phyloP scores from a whole-genome alignment of 2,797 vertebrate species.

The Limosa lapponica region DNA sequence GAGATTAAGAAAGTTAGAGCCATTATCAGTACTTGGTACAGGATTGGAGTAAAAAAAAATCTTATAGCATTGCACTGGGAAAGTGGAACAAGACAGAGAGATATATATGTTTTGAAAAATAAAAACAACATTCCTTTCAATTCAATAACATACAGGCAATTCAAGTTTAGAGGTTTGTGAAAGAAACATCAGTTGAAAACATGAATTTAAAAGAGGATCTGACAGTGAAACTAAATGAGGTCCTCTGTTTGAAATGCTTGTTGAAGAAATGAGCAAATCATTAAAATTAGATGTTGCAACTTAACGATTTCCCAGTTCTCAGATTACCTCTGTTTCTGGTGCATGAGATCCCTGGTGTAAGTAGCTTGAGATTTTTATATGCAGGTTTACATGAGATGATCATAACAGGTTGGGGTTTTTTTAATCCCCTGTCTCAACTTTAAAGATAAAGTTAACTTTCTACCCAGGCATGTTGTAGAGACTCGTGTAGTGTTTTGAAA shows the following conservation, averaged over 20 bases:
- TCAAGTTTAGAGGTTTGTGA: not conserved
- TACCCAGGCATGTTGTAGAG: not conserved
- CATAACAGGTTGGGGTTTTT: not conserved
- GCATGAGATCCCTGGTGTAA: not conserved
- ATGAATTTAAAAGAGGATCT: not conserved
- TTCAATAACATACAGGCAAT: not conserved
- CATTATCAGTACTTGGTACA: not conserved
- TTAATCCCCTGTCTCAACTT: not conserved
- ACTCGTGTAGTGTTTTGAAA: not conserved
- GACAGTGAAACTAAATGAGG: not conserved
- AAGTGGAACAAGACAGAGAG: not conserved
- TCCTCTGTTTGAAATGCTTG: not conserved
- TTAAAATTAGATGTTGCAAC: not conserved
- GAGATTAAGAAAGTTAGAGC: not conserved
- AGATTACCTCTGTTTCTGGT: not conserved
- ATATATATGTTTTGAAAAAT: not conserved
- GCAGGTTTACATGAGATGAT: not conserved
- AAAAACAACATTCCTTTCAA: not conserved
- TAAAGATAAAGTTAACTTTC: not conserved
- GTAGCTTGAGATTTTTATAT: not conserved
- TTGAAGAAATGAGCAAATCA: not conserved
- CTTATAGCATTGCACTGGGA: not conserved
- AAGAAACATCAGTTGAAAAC: not conserved
- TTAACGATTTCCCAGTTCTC: not conserved
- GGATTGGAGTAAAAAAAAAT: not conserved